A percentile compares a stretch with the other conserved stretches of the same genome.
These are phyloP conservation scores for Clarias fuscus DNA, from an alignment of 2,797 vertebrate genomes.

Conservation along the genomic window DNA sequence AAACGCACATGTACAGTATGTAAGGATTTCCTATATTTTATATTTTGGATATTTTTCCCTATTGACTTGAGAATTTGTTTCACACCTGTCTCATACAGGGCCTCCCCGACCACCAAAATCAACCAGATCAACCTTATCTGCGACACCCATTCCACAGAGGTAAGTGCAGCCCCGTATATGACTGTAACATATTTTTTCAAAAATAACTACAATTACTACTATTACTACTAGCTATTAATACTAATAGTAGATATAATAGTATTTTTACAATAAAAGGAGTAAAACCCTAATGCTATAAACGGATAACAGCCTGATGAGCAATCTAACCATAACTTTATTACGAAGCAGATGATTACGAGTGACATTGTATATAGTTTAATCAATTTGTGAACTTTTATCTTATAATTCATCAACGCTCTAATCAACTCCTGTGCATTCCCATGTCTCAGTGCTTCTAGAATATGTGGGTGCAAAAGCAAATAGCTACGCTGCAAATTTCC, in stretches of 20 bases:
- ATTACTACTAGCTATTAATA: background rate
- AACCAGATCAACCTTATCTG: constrained; percentile 43
- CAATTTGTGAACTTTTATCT: background rate
- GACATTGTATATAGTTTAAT: background rate
- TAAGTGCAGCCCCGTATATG: constrained; percentile 58
- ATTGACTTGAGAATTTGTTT: background rate
- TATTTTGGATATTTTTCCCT: background rate
- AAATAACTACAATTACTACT: background rate
- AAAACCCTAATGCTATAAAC: background rate
- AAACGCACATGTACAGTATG: background rate
- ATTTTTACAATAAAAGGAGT: background rate
- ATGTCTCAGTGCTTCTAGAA: background rate
- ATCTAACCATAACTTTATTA: background rate
- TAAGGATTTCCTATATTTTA: background rate
- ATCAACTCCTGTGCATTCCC: background rate
- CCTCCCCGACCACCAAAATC: constrained; percentile 60
- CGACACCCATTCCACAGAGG: constrained; percentile 59
- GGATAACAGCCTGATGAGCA: background rate
- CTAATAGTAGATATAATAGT: background rate
- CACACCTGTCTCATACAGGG: constrained; percentile 1
- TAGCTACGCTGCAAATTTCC: constrained; percentile 23
- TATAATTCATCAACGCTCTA: background rate
- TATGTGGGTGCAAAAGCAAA: constrained; percentile 15
- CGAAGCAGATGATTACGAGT: background rate
- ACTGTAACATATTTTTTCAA: background rate